These are phyloP conservation scores for Drosophila carrolli DNA, from an alignment of 1,140 invertebrate species.

Conservation along the genomic window DNA sequence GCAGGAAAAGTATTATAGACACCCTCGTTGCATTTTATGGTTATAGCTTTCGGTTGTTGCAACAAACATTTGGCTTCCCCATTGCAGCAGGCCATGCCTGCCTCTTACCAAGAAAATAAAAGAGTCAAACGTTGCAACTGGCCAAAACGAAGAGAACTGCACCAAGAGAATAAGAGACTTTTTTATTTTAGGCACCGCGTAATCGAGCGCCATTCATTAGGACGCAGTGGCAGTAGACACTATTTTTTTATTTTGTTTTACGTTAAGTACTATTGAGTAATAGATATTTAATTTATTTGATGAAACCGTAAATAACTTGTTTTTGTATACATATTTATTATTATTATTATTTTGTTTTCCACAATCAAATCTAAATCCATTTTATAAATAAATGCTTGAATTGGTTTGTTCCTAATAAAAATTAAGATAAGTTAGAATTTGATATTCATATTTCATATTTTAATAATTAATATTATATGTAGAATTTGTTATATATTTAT, in stretches of 20 bases:
- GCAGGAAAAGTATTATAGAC: constrained; percentile 10
- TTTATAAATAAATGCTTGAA: too few relatives aligned
- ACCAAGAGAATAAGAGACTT: constrained; percentile 14
- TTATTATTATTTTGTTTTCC: too few relatives aligned
- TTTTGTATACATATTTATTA: too few relatives aligned
- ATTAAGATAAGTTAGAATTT: too few relatives aligned
- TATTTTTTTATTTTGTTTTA: neutral
- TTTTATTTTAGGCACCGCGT: constrained; percentile 17
- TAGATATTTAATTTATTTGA: too few relatives aligned
- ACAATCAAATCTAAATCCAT: too few relatives aligned
- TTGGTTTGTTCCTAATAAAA: too few relatives aligned
- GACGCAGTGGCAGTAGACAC: constrained; percentile 19
- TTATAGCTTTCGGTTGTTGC: constrained; percentile 40
- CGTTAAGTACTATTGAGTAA: too few relatives aligned
- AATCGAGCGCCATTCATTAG: constrained; percentile 16
- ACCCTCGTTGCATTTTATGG: constrained; percentile 51
- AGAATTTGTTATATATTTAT: too few relatives aligned
- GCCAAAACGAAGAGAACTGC: constrained; percentile 24
- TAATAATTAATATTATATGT: too few relatives aligned
- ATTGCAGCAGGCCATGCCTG: constrained; percentile 36
- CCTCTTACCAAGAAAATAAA: constrained; percentile 25
- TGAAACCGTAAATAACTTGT: too few relatives aligned
- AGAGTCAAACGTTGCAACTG: constrained; percentile 13
- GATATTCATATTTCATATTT: too few relatives aligned
- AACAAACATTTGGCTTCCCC: constrained; percentile 56